Conservation (phyloP, 2,113 vertebrate genomes). For the Periophthalmus modestus region DNA sequence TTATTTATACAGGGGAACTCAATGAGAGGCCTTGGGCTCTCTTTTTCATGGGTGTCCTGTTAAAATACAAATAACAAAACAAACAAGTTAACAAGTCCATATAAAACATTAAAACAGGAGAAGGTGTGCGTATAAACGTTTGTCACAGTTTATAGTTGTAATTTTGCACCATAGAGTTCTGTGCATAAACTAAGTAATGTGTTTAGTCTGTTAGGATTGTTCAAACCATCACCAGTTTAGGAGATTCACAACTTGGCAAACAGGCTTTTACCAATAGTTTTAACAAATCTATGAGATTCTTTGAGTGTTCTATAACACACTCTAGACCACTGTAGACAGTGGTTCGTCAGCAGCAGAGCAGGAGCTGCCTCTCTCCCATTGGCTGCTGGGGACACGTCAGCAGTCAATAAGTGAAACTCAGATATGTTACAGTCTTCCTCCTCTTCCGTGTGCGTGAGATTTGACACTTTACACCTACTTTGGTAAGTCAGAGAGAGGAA, state of each 20-base stretch:
- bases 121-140: too few species aligned
- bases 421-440: constrained; percentile 35
- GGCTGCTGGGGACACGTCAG: constrained; percentile 76
- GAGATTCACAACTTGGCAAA: not conserved
- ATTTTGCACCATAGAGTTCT: too few species aligned
- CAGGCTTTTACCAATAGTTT: not conserved
- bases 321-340: not conserved
- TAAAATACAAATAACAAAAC: too few species aligned
- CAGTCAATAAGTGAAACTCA: constrained; percentile 50
- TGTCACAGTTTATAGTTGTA: too few species aligned
- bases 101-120: too few species aligned
- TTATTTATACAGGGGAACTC: too few species aligned
- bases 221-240: too few species aligned
- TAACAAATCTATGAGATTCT: not conserved
- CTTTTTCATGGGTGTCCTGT: too few species aligned
- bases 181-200: too few species aligned
- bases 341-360: constrained; percentile 50
- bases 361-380: constrained; percentile 37
- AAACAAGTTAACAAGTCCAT: too few species aligned
- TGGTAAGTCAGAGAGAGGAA: constrained; percentile 30
- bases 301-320: constrained; percentile 46
- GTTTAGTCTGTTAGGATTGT: too few species aligned
- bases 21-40: too few species aligned
- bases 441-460: constrained; percentile 67
- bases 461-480: constrained; percentile 33